Percentiles rank a stretch among this genome's conserved stretches.
Conservation (phyloP, 92 coral and sea anemone genomes). For the Virgularia gustaviana region DNA sequence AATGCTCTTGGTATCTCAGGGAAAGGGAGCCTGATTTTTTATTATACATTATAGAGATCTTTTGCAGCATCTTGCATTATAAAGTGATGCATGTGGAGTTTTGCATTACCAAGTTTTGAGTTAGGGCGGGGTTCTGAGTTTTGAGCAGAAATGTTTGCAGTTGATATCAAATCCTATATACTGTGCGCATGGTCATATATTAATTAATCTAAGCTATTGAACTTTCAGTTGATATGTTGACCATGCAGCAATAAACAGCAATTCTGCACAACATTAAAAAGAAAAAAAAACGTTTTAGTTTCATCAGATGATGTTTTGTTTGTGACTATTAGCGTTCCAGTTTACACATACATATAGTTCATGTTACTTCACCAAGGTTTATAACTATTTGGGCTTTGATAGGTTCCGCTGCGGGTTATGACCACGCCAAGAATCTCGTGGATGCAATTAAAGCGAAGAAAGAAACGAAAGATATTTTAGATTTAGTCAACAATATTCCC, state of each 20-base stretch:
- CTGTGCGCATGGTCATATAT: neutral
- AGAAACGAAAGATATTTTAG: constrained; percentile 75
- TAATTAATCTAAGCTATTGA: neutral
- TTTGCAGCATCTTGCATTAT: too few relatives aligned
- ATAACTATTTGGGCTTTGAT: neutral
- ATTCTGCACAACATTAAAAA: too few relatives aligned
- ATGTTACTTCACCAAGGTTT: neutral
- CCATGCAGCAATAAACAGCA: neutral
- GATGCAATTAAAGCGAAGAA: constrained; percentile 93
- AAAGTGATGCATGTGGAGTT: too few relatives aligned
- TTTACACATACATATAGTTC: neutral
- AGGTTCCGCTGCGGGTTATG: constrained; percentile 81
- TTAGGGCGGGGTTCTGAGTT: too few relatives aligned
- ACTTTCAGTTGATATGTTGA: neutral
- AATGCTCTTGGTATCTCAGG: too few relatives aligned
- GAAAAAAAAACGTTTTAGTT: too few relatives aligned
- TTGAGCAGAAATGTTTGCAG: too few relatives aligned
- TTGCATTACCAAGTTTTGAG: too few relatives aligned
- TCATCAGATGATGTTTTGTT: neutral
- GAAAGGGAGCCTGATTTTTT: too few relatives aligned
- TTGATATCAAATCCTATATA: neutral
- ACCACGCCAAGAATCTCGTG: constrained; percentile 71
- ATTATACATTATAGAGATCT: too few relatives aligned
- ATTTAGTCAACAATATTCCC: constrained; percentile 73
- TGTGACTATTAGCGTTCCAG: neutral